phyloP scores from a whole-genome alignment of 1,140 invertebrate species.

The Sitophilus oryzae region DNA sequence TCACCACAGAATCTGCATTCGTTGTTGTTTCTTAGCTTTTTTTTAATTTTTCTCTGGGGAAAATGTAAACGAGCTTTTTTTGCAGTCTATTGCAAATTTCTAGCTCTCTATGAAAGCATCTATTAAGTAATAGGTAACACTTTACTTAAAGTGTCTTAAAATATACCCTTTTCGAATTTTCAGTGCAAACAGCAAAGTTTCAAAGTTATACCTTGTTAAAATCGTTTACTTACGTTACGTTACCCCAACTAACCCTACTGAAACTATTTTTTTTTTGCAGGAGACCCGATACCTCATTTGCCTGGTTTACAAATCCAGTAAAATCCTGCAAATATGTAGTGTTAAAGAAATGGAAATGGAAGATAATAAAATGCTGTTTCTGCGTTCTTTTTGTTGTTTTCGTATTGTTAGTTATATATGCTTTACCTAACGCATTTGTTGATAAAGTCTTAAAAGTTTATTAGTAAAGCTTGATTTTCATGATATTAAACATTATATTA shows the following conservation, averaged over 20 bases:
- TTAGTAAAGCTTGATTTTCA: constrained; percentile 11
- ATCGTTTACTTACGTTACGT: not conserved
- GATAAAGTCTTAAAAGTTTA: constrained; percentile 46
- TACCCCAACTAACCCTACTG: too few species aligned
- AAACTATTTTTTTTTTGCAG: constrained; percentile 41
- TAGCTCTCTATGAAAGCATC: too few species aligned
- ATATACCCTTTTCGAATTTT: too few species aligned
- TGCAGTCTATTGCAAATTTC: too few species aligned
- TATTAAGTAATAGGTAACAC: too few species aligned
- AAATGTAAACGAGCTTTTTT: too few species aligned
- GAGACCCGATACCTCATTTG: constrained; percentile 56
- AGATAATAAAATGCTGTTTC: constrained; percentile 43
- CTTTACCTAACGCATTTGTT: constrained; percentile 49
- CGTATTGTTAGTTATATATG: constrained; percentile 46
- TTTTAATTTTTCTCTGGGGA: too few species aligned
- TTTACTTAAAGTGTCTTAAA: too few species aligned
- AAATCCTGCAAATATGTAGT: constrained; percentile 51
- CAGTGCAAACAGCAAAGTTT: not conserved
- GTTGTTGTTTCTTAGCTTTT: too few species aligned
- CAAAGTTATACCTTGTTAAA: too few species aligned
- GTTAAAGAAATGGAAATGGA: constrained; percentile 49
- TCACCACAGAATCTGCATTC: too few species aligned
- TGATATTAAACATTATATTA: too few species aligned
- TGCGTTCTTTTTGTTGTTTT: constrained; percentile 41
- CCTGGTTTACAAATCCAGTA: constrained; percentile 55